A percentile compares a stretch with the other conserved stretches of the same genome.
phyloP scores from a whole-genome alignment of 2,797 vertebrate species.

The Pangasius macronema region DNA sequence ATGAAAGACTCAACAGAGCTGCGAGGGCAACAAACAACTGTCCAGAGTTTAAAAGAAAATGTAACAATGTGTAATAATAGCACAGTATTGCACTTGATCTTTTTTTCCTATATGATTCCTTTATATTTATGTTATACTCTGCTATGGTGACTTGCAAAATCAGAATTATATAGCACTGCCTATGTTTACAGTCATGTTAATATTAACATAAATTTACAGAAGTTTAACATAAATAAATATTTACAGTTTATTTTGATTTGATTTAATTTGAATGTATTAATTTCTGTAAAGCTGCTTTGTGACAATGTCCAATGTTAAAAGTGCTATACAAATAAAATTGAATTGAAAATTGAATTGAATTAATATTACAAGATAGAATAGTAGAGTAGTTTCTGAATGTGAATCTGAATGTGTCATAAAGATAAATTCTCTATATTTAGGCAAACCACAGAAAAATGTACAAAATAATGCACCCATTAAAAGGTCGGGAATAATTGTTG shows the following conservation, averaged over 20 bases:
- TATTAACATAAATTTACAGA: too few species aligned
- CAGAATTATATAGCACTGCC: background rate
- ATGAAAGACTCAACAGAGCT: conserved; percentile 38
- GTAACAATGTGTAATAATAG: conserved; percentile 19
- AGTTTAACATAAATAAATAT: too few species aligned
- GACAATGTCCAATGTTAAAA: too few species aligned
- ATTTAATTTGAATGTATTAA: too few species aligned
- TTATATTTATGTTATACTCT: background rate
- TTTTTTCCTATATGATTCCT: background rate
- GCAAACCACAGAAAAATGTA: background rate
- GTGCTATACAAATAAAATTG: too few species aligned
- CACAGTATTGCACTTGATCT: background rate
- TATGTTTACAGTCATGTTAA: background rate
- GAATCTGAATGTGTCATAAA: background rate
- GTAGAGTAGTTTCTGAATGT: background rate
- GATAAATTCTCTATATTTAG: background rate
- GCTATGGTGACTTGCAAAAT: background rate
- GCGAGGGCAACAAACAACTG: conserved; percentile 14
- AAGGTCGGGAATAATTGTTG: too few species aligned
- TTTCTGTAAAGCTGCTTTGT: too few species aligned
- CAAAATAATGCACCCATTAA: background rate
- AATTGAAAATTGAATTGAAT: too few species aligned
- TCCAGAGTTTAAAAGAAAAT: background rate
- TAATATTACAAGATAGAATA: background rate
- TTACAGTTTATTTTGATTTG: too few species aligned